Percentiles rank a stretch among this genome's conserved stretches.
phyloP scores from a whole-genome alignment of 2,797 vertebrate genomes.

The Geotrypetes seraphini region DNA sequence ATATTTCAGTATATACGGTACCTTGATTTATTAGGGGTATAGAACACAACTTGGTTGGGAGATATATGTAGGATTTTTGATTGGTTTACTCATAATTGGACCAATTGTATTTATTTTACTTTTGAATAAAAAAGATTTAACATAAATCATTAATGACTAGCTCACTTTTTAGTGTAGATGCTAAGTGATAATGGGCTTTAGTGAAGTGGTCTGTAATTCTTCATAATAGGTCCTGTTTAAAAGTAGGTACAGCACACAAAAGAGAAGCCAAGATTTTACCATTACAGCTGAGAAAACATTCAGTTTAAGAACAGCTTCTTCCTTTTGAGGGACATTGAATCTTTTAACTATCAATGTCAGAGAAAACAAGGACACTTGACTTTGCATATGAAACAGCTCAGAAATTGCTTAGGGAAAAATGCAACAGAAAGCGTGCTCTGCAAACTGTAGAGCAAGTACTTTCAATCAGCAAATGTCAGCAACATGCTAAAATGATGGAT shows the following conservation, averaged over 20 bases:
- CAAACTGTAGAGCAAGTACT: not conserved
- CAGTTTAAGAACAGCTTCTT: not conserved
- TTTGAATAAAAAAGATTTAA: no score
- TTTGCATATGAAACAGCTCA: not conserved
- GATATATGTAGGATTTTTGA: no score
- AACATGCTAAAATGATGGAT: not conserved
- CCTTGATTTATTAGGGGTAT: no score
- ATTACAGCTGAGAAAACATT: not conserved
- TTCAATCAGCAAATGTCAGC: constrained; percentile 1
- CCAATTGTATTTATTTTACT: no score
- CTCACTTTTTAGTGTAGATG: no score
- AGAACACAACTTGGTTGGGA: no score
- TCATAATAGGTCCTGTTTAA: no score
- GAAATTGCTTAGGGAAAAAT: constrained; percentile 1
- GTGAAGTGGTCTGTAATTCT: no score
- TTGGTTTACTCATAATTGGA: no score
- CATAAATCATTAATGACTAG: no score
- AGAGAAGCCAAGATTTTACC: constrained; percentile 1
- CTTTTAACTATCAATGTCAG: not conserved
- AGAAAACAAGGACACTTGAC: not conserved
- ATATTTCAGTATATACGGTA: no score
- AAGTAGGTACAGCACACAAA: not conserved
- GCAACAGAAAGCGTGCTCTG: not conserved
- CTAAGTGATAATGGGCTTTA: no score
- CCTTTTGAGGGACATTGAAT: not conserved